A percentile compares a stretch with the other conserved stretches of the same genome.
These are phyloP conservation scores for Drosophila meridiana DNA, from an alignment of 2,888 invertebrate genomes.

Conservation along the genomic window DNA sequence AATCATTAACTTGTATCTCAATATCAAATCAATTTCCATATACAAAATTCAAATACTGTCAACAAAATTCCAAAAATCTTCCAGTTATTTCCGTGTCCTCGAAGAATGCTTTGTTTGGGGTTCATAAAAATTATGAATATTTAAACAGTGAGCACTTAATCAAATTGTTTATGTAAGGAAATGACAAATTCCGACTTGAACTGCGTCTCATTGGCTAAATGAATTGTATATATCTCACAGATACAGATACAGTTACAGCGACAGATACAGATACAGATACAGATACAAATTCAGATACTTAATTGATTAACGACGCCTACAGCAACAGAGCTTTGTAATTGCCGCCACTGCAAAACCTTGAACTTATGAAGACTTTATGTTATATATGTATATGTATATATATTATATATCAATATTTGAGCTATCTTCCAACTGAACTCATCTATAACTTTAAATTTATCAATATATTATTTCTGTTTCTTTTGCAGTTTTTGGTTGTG, in stretches of 20 bases:
- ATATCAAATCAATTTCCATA: conserved; percentile 4
- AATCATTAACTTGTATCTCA: neutral
- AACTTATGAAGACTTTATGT: conserved; percentile 52
- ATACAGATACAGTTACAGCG: conserved; percentile 37
- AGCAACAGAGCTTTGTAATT: conserved; percentile 51
- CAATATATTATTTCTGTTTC: conserved; percentile 11
- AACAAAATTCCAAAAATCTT: neutral
- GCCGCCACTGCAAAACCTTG: conserved; percentile 66
- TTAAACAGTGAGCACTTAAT: conserved; percentile 48
- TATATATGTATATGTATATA: neutral
- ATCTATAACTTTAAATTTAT: neutral
- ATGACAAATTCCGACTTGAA: conserved; percentile 59
- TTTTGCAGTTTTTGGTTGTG: conserved; percentile 72
- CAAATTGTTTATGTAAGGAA: conserved; percentile 72
- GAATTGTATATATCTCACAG: conserved; percentile 31
- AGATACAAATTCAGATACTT: conserved; percentile 44
- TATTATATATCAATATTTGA: conserved; percentile 1
- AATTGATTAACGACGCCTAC: conserved; percentile 73
- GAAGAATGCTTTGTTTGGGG: neutral
- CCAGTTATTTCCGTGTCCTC: neutral
- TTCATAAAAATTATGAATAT: conserved; percentile 32
- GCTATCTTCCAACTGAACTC: neutral
- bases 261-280: conserved; percentile 10
- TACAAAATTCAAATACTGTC: neutral
- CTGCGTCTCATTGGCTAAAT: conserved; percentile 27